phyloP scores from a whole-genome alignment of 2,113 vertebrate species.

The Pomatorhinus ruficollis region DNA sequence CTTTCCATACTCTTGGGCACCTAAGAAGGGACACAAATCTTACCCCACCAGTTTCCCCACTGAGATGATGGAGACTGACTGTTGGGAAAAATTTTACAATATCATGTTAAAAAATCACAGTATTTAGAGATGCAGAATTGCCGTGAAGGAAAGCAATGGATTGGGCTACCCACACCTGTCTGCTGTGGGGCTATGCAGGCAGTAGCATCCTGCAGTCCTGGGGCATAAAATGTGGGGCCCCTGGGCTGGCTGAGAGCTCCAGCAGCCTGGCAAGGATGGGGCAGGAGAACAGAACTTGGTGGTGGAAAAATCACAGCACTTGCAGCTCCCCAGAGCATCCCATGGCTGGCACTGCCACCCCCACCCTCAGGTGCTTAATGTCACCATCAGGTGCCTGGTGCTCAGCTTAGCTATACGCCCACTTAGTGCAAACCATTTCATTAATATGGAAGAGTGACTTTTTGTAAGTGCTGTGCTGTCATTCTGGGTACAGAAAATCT shows the following conservation, averaged over 20 bases:
- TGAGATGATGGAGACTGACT: not conserved
- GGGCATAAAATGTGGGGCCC: not conserved
- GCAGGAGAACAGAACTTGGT: not conserved
- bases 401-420: not conserved
- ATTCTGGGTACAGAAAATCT: not conserved
- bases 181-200: rapidly evolving
- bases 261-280: not conserved
- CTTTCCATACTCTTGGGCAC: rapidly evolving
- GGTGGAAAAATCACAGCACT: not conserved
- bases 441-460: not conserved
- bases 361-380: not conserved
- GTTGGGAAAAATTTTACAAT: not conserved
- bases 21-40: not conserved
- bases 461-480: not conserved
- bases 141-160: not conserved
- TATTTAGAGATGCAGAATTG: not conserved
- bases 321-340: not conserved
- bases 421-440: not conserved
- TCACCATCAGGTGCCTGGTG: not conserved
- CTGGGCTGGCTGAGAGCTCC: not conserved
- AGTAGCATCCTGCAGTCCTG: not conserved
- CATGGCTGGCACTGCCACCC: not conserved
- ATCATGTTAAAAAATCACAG: not conserved
- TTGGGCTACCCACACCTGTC: not conserved
- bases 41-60: rapidly evolving